These are phyloP conservation scores for Danaus melanippus DNA, from an alignment of 1,140 invertebrate genomes.

Conservation along the genomic window DNA sequence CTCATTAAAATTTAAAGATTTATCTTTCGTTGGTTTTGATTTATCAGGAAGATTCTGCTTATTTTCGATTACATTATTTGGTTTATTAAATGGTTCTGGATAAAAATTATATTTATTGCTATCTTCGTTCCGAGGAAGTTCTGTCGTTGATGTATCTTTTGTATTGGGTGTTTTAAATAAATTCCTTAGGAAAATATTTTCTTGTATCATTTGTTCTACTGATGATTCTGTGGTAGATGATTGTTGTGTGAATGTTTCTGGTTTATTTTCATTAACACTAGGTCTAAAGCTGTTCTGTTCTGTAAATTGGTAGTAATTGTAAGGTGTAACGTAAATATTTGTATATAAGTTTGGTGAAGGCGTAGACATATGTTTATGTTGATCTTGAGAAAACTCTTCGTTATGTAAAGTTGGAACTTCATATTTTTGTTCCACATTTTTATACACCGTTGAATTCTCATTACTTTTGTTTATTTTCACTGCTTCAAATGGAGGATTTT, in stretches of 20 bases:
- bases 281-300: slow-evolving; percentile 40
- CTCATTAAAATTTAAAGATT: slow-evolving; percentile 41
- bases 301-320: slow-evolving; percentile 1
- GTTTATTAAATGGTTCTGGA: slow-evolving; percentile 27
- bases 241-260: slow-evolving; percentile 17
- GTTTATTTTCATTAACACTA: slow-evolving; percentile 20
- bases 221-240: slow-evolving; percentile 30
- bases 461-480: slow-evolving; percentile 23
- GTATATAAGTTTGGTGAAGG: too few relatives aligned
- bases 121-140: background rate
- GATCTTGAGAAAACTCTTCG: too few relatives aligned
- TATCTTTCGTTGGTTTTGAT: slow-evolving; percentile 35
- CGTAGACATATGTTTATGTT: too few relatives aligned
- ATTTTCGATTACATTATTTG: slow-evolving; percentile 31
- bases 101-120: slow-evolving; percentile 6
- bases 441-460: slow-evolving; percentile 13
- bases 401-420: too few relatives aligned
- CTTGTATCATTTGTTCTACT: slow-evolving; percentile 34
- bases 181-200: slow-evolving; percentile 53
- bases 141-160: slow-evolving; percentile 18
- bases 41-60: slow-evolving; percentile 37
- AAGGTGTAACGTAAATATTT: too few relatives aligned
- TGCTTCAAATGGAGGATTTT: slow-evolving; percentile 37
- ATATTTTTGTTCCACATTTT: too few relatives aligned
- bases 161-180: slow-evolving; percentile 33